A percentile compares a stretch with the other conserved stretches of the same genome.
These are phyloP conservation scores for Cinara cedri DNA, from an alignment of 2,888 invertebrate genomes.

Conservation along the genomic window DNA sequence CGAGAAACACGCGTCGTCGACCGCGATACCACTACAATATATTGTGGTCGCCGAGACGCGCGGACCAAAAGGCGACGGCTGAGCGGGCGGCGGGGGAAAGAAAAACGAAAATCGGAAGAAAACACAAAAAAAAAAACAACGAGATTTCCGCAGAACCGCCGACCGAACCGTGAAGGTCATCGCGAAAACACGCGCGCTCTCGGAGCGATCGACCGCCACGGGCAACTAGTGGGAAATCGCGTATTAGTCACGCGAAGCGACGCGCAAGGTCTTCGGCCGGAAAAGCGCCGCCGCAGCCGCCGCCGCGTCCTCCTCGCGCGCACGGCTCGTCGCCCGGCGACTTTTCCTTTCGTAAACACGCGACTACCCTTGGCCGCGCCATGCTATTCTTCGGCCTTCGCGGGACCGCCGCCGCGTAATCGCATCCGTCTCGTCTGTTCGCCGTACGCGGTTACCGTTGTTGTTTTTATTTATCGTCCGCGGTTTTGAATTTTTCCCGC, in stretches of 20 bases:
- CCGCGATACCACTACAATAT: background rate
- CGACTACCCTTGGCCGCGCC: conserved; percentile 23
- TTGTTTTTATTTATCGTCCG: background rate
- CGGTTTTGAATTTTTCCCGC: too few species aligned
- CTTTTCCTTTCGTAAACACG: conserved; percentile 51
- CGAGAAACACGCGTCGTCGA: background rate
- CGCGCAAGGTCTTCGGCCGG: conserved; percentile 56
- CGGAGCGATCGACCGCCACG: conserved; percentile 44
- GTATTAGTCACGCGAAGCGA: conserved; percentile 56
- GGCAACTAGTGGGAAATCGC: conserved; percentile 56
- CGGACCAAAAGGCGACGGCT: background rate
- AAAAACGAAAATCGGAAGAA: conserved; percentile 1
- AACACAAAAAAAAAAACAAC: background rate
- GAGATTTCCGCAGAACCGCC: conserved; percentile 30
- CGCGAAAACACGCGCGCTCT: conserved; percentile 34
- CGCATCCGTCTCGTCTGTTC: background rate
- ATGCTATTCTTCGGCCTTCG: background rate
- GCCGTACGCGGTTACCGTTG: background rate
- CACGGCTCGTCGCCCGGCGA: background rate
- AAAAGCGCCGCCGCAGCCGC: conserved; percentile 26
- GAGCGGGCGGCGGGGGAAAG: background rate
- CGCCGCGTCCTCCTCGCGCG: background rate
- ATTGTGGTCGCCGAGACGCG: background rate
- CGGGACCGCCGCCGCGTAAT: conserved; percentile 19
- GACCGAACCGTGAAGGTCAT: conserved; percentile 44